Evolutionary conservation across 2,888 invertebrate species (phyloP).

Genomic region (Oligia strigilis): DNA sequence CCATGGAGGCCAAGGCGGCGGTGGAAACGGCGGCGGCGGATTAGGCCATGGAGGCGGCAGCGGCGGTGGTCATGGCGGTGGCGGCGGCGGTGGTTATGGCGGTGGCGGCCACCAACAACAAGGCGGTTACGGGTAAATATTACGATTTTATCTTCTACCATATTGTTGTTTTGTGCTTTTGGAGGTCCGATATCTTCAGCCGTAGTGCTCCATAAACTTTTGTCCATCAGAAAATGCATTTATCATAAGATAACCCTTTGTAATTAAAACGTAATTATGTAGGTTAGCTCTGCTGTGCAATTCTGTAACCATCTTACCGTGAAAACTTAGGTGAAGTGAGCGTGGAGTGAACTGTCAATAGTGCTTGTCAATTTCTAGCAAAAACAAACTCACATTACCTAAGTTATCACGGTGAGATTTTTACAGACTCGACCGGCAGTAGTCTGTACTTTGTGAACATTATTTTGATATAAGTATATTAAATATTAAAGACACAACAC

Average conservation of each 20-base stretch:
- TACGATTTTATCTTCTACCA: background rate
- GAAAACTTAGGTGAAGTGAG: no score
- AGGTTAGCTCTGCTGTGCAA: background rate
- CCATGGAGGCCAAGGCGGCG: background rate
- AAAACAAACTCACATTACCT: no score
- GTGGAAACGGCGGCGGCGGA: background rate
- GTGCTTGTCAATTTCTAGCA: no score
- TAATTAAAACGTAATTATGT: background rate
- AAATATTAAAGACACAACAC: background rate
- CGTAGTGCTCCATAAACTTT: no score
- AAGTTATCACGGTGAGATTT: no score
- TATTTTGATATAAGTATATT: background rate
- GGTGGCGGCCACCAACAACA: background rate
- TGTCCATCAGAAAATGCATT: background rate
- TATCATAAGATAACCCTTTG: background rate
- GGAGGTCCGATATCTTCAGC: background rate
- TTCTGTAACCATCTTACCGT: no score
- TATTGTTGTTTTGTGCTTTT: background rate
- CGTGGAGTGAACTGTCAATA: no score
- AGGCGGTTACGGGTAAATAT: slow-evolving; percentile 27
- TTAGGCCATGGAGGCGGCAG: no score
- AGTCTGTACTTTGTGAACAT: background rate
- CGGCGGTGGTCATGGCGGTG: no score
- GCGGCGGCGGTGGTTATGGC: no score
- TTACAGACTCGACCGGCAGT: no score